These are phyloP conservation scores for Mesodorylaimus sp. DNA, from an alignment of 2,888 invertebrate genomes.

Conservation along the genomic window DNA sequence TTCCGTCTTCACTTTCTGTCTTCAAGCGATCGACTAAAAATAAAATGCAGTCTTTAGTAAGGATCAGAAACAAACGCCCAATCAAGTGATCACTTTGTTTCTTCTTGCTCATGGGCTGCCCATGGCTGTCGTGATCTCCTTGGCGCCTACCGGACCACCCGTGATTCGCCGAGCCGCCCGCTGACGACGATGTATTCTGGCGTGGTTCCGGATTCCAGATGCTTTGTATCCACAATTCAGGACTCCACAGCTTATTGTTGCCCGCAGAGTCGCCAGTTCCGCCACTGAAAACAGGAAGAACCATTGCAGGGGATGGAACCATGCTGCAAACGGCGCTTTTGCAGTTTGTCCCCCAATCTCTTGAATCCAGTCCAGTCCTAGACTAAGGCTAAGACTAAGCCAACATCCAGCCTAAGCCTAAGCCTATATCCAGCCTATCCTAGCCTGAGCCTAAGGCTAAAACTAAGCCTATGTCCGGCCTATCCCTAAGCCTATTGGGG, in stretches of 20 bases:
- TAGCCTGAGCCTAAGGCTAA: background rate
- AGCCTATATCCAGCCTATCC: too few relatives aligned
- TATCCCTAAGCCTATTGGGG: background rate
- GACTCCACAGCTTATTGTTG: conserved; percentile 6
- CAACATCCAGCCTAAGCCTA: too few relatives aligned
- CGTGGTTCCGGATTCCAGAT: background rate
- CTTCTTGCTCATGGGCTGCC: background rate
- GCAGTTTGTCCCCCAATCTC: background rate
- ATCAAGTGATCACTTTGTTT: background rate
- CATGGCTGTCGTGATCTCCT: background rate
- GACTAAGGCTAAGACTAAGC: background rate
- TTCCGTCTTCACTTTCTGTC: conserved; percentile 44
- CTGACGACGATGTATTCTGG: background rate
- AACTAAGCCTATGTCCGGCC: background rate
- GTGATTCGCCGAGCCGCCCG: too few relatives aligned
- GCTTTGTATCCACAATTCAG: conserved; percentile 6
- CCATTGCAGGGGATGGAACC: background rate
- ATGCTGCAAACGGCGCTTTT: background rate
- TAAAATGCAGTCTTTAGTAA: background rate
- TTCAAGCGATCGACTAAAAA: conserved; percentile 2
- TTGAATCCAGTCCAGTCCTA: background rate
- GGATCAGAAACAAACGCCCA: background rate
- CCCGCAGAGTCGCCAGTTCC: background rate
- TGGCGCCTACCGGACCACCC: too few relatives aligned
- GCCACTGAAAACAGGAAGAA: background rate